Evolutionary conservation across 2,113 vertebrate genomes (phyloP).

Genomic region (Stegostoma tigrinum): DNA sequence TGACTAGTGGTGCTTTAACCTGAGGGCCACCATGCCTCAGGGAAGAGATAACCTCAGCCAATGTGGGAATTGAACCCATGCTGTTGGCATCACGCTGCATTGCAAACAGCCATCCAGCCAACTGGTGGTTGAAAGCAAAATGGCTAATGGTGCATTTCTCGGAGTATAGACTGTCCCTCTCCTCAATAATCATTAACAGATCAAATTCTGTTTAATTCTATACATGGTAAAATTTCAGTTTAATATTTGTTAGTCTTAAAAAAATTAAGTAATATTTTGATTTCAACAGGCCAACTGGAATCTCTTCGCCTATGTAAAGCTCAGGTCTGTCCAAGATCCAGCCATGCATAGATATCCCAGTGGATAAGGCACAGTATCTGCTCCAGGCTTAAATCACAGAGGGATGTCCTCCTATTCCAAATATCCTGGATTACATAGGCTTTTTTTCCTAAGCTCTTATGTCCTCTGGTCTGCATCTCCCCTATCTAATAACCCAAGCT

Average conservation of each 20-base stretch:
- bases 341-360: neutral
- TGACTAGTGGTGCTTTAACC: too few relatives aligned
- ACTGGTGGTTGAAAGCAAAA: neutral
- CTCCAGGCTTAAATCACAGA: neutral
- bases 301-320: neutral
- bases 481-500: neutral
- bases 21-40: too few relatives aligned
- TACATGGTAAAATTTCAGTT: neutral
- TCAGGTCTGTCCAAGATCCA: neutral
- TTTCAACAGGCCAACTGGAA: neutral
- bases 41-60: too few relatives aligned
- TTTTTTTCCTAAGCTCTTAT: neutral
- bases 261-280: neutral
- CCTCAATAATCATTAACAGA: neutral
- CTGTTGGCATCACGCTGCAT: too few relatives aligned
- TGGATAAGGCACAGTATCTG: neutral
- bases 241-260: neutral
- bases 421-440: neutral
- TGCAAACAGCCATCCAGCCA: too few relatives aligned
- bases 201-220: neutral
- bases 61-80: too few relatives aligned
- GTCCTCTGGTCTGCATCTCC: neutral
- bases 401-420: neutral
- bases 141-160: neutral
- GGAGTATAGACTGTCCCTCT: neutral